phyloP scores from a whole-genome alignment of 2,888 invertebrate species.

The Orthosia gracilis region DNA sequence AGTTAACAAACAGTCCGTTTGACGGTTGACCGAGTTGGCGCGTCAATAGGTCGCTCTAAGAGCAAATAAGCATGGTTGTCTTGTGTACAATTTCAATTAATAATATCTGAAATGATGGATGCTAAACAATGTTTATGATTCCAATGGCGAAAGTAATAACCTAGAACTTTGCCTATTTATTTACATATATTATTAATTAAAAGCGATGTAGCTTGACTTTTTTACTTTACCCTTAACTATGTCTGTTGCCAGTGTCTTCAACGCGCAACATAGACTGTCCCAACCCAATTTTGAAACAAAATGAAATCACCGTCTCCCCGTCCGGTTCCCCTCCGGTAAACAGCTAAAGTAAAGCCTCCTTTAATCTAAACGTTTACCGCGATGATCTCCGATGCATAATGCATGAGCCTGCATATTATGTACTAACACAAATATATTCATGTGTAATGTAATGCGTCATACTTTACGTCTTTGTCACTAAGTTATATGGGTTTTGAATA shows the following conservation, averaged over 20 bases:
- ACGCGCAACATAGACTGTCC: not conserved
- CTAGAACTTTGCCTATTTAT: too few relatives aligned
- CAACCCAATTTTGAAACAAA: conserved; percentile 2
- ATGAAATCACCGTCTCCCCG: not conserved
- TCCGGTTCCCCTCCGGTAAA: conserved; percentile 40
- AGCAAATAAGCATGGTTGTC: not conserved
- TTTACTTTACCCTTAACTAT: not conserved
- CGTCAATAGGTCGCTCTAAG: not conserved
- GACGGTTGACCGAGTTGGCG: not conserved
- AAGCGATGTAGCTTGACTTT: not conserved
- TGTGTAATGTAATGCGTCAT: conserved; percentile 59
- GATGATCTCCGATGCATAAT: conserved; percentile 85
- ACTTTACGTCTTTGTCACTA: conserved; percentile 53
- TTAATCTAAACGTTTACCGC: conserved; percentile 74
- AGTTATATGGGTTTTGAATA: conserved; percentile 46
- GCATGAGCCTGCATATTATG: conserved; percentile 80
- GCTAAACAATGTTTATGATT: not conserved
- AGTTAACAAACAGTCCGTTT: not conserved
- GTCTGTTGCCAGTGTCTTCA: not conserved
- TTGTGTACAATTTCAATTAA: not conserved
- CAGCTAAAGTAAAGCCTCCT: conserved; percentile 58
- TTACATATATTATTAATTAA: not conserved
- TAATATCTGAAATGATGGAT: too few relatives aligned
- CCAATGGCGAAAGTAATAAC: not conserved
- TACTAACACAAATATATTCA: conserved; percentile 66